Conservation (phyloP, 2,113 vertebrate genomes). For the Ciconia stormi region DNA sequence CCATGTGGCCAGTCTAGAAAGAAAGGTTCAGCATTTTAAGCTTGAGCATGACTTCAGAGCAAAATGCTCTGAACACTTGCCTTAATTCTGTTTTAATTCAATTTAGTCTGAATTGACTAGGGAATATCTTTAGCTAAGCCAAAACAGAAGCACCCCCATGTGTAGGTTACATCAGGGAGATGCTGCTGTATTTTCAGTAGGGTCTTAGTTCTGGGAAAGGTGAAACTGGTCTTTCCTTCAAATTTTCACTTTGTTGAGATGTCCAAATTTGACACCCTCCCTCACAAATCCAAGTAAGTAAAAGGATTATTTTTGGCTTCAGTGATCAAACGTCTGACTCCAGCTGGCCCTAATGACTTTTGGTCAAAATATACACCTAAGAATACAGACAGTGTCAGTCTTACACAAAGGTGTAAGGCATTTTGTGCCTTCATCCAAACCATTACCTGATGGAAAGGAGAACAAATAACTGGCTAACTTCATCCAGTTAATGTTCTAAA, state of each 20-base stretch:
- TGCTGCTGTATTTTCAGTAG: not conserved
- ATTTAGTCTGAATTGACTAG: not conserved
- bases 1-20: not conserved
- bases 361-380: not conserved
- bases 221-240: not conserved
- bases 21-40: not conserved
- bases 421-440: not conserved
- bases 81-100: not conserved
- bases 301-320: not conserved
- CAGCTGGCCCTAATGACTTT: not conserved
- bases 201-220: not conserved
- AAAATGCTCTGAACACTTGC: not conserved
- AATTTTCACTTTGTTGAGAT: not conserved
- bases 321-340: not conserved
- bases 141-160: not conserved
- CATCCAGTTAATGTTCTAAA: not conserved
- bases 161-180: not conserved
- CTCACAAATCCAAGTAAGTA: not conserved
- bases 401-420: not conserved
- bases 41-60: not conserved
- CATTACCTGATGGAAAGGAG: not conserved
- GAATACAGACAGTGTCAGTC: not conserved
- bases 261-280: not conserved
- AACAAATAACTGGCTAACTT: not conserved
- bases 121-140: not conserved